These are phyloP conservation scores for Nannobrachium achirus DNA, from an alignment of 2,113 vertebrate species.

Conservation along the genomic window DNA sequence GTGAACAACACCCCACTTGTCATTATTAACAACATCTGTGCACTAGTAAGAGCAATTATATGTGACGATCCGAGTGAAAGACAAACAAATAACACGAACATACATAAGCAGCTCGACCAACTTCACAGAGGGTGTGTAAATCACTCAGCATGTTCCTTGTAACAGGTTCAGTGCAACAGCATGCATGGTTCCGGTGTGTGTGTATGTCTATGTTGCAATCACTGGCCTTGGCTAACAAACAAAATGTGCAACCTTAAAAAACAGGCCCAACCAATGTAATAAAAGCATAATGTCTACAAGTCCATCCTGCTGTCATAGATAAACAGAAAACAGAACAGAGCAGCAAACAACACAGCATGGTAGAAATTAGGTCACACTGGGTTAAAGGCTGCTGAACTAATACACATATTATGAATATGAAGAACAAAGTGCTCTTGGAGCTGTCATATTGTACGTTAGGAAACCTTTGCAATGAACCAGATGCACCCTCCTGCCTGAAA, in stretches of 20 bases:
- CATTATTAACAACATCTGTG: no score
- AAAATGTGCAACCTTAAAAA: not conserved
- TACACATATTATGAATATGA: slow-evolving; percentile 5
- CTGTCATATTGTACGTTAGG: no score
- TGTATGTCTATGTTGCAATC: no score
- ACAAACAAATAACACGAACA: not conserved
- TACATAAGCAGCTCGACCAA: not conserved
- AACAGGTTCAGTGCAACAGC: no score
- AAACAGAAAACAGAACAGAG: slow-evolving; percentile 4
- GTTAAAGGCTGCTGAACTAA: slow-evolving; percentile 5
- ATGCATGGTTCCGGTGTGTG: no score
- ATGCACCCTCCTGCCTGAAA: not conserved
- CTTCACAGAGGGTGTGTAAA: not conserved
- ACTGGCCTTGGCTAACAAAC: not conserved
- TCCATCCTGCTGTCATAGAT: not conserved
- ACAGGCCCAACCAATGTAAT: not conserved
- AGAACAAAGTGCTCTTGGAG: slow-evolving; percentile 4
- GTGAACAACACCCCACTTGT: no score
- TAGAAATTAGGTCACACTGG: not conserved
- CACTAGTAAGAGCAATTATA: no score
- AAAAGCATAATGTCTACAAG: not conserved
- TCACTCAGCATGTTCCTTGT: not conserved
- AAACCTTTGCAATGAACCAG: not conserved
- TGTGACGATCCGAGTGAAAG: not conserved
- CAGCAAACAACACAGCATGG: not conserved